Base-by-base conservation (phyloP, 2,888 invertebrate species). In the Branchinecta sandiegonensis region DNA sequence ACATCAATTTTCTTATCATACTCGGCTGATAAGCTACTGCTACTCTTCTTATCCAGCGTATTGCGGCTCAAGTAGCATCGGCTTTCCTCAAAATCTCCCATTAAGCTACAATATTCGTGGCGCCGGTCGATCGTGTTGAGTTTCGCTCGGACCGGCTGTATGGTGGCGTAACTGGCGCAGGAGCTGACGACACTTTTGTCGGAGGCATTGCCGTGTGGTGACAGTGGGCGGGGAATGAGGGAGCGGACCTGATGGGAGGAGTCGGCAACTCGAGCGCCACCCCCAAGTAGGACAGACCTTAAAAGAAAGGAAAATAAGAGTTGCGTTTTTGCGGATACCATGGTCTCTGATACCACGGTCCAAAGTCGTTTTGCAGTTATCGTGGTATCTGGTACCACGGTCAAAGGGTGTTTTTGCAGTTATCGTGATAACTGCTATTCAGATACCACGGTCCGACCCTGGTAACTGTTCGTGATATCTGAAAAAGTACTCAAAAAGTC, bases 191-290 rank as follows among this genome's bases (percentile, higher is more conserved):
- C 23, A 10, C 63, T 56, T 56, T 56, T 56, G 23, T 56, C 63
- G 23, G 63, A 56, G 8, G 63, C 14, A 23, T 56, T 56, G 63
- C 63, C 12, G 11, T n/a, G 23, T 8, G 63, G 63, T 1, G 63
- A 23, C 8, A 23, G 23, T n/a, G n/a, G 12, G n/a, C 14, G 23
- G 63, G 14, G 63, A 56, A 56, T 56, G n/a, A 56, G 63, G 2
- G 63, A 17, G n/a, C 14, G 63, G 12, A 17, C 14, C 10, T 56
- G 63, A n/a, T 56, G n/a, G 63, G 63, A 56, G 63, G 63, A 56
- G 63, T 56, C 63, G 23, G 23, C 63, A 56, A 56, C 63, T 56
- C 63, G 63, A 9, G 63, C 63, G 23, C 14, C 23, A 23, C 63
- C 63, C 23, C 63, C 63, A n/a, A 56, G 23, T 17, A 56, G 23